Evolutionary conservation across 2,797 vertebrate genomes (phyloP).

Genomic region (Lutjanus argentimaculatus): DNA sequence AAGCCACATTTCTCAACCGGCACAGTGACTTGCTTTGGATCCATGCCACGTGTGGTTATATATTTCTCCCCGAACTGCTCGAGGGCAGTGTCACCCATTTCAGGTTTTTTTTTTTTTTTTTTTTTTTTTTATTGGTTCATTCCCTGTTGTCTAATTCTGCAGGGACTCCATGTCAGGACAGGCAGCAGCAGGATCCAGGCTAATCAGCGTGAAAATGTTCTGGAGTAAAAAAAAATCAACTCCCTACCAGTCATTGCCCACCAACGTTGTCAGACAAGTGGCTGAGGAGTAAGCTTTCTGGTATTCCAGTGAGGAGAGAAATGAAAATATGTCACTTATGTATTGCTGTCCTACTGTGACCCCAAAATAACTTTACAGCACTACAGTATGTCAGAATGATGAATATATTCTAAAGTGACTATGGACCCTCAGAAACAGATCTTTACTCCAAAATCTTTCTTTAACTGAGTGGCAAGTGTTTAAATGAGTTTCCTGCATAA

Average conservation of each 20-base stretch:
- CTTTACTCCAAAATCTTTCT: neutral
- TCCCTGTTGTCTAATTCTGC: slow-evolving; percentile 63
- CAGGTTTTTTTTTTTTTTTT: neutral
- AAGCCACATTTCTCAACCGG: slow-evolving; percentile 65
- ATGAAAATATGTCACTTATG: slow-evolving; percentile 28
- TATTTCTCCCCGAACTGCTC: slow-evolving; percentile 56
- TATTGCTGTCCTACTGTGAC: slow-evolving; percentile 27
- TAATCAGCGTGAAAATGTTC: slow-evolving; percentile 67
- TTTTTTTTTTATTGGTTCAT: slow-evolving; percentile 66
- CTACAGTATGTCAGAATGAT: slow-evolving; percentile 20
- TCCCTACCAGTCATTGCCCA: slow-evolving; percentile 65
- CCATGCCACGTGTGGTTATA: slow-evolving; percentile 64
- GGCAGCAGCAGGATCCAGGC: slow-evolving; percentile 61
- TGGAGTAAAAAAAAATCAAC: slow-evolving; percentile 20
- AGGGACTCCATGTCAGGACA: slow-evolving; percentile 71
- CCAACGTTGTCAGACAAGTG: slow-evolving; percentile 48
- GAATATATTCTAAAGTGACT: slow-evolving; percentile 21
- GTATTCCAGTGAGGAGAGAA: slow-evolving; percentile 29
- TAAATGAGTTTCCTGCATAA: slow-evolving; percentile 5
- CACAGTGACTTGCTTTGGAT: slow-evolving; percentile 73
- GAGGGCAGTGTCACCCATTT: slow-evolving; percentile 69
- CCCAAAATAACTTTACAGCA: slow-evolving; percentile 15
- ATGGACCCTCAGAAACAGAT: slow-evolving; percentile 2
- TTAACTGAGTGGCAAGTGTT: slow-evolving; percentile 9
- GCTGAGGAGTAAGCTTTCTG: slow-evolving; percentile 24